A percentile compares a stretch with the other conserved stretches of the same genome.
phyloP scores from a whole-genome alignment of 2,888 invertebrate species.

The Rotaria macrura region DNA sequence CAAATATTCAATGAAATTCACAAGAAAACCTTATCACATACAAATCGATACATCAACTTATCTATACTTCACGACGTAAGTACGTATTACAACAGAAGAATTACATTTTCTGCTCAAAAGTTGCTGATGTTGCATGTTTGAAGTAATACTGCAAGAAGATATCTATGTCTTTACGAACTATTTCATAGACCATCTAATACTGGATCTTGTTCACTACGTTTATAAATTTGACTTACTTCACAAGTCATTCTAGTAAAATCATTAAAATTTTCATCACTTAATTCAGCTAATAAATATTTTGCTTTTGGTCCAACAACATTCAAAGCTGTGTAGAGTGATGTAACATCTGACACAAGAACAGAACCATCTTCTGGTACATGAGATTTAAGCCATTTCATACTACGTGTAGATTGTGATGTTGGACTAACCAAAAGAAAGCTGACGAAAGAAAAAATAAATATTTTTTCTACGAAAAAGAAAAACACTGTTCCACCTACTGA shows the following conservation, averaged over 20 bases:
- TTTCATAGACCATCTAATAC: no score
- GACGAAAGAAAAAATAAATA: not conserved
- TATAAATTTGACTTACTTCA: slow-evolving; percentile 50
- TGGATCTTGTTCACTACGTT: not conserved
- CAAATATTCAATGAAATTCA: no score
- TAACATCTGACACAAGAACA: slow-evolving; percentile 76
- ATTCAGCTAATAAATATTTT: slow-evolving; percentile 72
- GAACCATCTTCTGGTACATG: slow-evolving; percentile 68
- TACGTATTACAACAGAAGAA: no score
- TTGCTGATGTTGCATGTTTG: no score
- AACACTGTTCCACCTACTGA: slow-evolving; percentile 59
- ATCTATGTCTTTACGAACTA: no score
- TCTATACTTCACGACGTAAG: no score
- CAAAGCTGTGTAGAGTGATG: slow-evolving; percentile 87
- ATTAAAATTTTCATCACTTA: slow-evolving; percentile 76
- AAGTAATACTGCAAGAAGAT: no score
- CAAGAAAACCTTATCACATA: no score
- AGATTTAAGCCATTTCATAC: slow-evolving; percentile 71
- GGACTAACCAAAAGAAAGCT: slow-evolving; percentile 97
- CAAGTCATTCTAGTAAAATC: slow-evolving; percentile 84
- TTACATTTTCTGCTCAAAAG: no score
- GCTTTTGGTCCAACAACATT: slow-evolving; percentile 88
- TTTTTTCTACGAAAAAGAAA: no score
- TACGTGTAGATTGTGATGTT: slow-evolving; percentile 86
- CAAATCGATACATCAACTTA: no score